Evolutionary conservation across 2,888 invertebrate genomes (phyloP).

Genomic region (Aporophyla nigra): DNA sequence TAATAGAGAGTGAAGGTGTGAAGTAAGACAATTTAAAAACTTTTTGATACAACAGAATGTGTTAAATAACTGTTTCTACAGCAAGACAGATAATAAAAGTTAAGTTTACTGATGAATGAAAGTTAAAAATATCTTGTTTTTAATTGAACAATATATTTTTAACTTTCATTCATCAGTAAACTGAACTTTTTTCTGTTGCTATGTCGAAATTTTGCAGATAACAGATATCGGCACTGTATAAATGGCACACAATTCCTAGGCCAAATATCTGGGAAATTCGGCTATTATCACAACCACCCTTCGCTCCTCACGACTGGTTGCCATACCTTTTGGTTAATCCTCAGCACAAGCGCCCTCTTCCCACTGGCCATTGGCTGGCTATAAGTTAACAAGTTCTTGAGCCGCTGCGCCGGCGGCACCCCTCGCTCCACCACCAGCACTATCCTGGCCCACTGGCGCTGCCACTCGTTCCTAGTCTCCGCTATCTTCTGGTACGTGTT

Average conservation of each 20-base stretch:
- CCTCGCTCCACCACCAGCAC: conserved; percentile 99
- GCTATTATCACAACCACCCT: background rate
- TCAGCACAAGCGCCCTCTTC: conserved; percentile 95
- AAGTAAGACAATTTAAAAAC: conserved; percentile 2
- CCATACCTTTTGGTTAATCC: conserved; percentile 96
- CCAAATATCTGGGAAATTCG: background rate
- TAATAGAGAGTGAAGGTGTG: conserved; percentile 28
- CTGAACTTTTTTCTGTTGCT: background rate
- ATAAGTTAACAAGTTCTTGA: conserved; percentile 96
- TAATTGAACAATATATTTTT: no score
- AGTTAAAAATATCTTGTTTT: background rate
- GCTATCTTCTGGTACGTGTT: conserved; percentile 99
- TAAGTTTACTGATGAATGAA: conserved; percentile 13
- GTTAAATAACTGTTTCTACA: background rate
- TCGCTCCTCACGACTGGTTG: background rate
- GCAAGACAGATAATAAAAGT: background rate
- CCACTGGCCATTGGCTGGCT: conserved; percentile 98
- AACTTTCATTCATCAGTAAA: no score
- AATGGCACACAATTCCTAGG: background rate
- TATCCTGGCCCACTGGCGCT: conserved; percentile 99
- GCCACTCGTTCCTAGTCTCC: conserved; percentile 99
- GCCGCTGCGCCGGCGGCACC: conserved; percentile 96
- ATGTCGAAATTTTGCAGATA: background rate
- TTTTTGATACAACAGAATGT: conserved; percentile 13
- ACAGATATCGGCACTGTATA: background rate